phyloP scores from a whole-genome alignment of 2,888 invertebrate species.

The Diabrotica balteata region DNA sequence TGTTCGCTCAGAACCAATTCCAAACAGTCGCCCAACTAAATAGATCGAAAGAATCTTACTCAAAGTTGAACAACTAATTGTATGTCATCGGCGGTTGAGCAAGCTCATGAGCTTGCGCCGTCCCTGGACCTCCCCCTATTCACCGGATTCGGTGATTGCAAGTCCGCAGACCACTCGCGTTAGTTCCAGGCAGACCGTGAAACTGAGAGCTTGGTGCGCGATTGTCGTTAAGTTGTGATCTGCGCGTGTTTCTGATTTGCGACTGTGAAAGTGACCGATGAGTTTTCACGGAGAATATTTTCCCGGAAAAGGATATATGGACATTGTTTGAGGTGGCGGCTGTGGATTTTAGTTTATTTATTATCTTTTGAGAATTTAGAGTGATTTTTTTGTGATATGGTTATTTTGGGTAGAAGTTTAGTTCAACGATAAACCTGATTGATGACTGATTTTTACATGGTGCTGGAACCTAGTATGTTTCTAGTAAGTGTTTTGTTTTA shows the following conservation, averaged over 20 bases:
- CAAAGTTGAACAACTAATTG: background rate
- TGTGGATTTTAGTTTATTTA: constrained; percentile 19
- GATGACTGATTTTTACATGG: constrained; percentile 35
- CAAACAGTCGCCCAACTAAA: background rate
- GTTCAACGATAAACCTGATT: constrained; percentile 25
- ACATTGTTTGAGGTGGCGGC: constrained; percentile 27
- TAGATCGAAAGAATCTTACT: background rate
- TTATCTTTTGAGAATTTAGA: constrained; percentile 11
- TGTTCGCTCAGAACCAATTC: constrained; percentile 5
- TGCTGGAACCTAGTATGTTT: constrained; percentile 37
- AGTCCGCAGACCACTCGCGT: constrained; percentile 35
- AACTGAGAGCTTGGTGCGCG: constrained; percentile 22
- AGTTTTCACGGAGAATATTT: constrained; percentile 24
- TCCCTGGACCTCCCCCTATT: constrained; percentile 32
- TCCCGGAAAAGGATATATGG: constrained; percentile 17
- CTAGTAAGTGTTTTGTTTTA: constrained; percentile 29
- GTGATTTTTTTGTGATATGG: constrained; percentile 26
- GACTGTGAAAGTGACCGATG: constrained; percentile 29
- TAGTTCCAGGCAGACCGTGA: constrained; percentile 42
- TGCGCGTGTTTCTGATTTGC: constrained; percentile 25
- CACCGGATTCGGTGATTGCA: constrained; percentile 34
- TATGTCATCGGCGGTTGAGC: background rate
- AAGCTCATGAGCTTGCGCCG: constrained; percentile 16
- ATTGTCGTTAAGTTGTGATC: constrained; percentile 24
- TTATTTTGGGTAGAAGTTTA: constrained; percentile 13